Base-by-base conservation (phyloP, 2,113 vertebrate genomes). In the Puma concolor region DNA sequence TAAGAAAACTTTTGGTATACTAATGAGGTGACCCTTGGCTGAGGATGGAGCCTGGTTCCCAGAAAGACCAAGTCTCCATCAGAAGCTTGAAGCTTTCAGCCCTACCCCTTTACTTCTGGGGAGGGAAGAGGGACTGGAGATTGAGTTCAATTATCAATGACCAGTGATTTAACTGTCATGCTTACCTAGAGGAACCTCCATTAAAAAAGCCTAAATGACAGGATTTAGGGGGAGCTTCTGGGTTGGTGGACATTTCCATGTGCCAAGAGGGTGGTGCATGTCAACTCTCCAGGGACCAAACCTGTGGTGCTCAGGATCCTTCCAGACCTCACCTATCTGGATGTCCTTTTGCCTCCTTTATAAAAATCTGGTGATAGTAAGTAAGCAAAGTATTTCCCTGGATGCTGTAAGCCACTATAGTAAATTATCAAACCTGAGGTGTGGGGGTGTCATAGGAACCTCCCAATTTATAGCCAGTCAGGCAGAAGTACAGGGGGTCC, bases 351-450 rank as follows among this genome's bases (percentile, higher is more conserved):
- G 8, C 50, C 74, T 64, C 82, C 52, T 80, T 92, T 64, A 81
- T n/a, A 72, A 63, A n/a, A 80, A 77, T 63, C 33, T 31, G 9
- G 31, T 27, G 60, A 48, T 38, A 50, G 50, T 33, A 74, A 31
- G 23, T 64, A 50, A 31, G 23, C 52, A 50, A 86, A 72, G 7
- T 44, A 8, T 63, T 64, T 64, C n/a, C n/a, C 54, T 81, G n/a
- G 81, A 15, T 87, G 60, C 71, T 41, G 4, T 80, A 83, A 92
- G 27, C 44, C 33, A n/a, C 50, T 19, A 50, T 7, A 71, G 19
- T n/a, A 92, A 81, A 80, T 52, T 21, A 69, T 41, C 54, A 92
- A 36, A 88, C n/a, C 64, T 44, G 52, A 95, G n/a, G 5, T 64
- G 12, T 7, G 0, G 11, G 1, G 2, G 0, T 44, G 2, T 87